A percentile compares a stretch with the other conserved stretches of the same genome.
These are phyloP conservation scores for Peribatodes rhomboidaria DNA, from an alignment of 2,888 invertebrate species.

Conservation along the genomic window DNA sequence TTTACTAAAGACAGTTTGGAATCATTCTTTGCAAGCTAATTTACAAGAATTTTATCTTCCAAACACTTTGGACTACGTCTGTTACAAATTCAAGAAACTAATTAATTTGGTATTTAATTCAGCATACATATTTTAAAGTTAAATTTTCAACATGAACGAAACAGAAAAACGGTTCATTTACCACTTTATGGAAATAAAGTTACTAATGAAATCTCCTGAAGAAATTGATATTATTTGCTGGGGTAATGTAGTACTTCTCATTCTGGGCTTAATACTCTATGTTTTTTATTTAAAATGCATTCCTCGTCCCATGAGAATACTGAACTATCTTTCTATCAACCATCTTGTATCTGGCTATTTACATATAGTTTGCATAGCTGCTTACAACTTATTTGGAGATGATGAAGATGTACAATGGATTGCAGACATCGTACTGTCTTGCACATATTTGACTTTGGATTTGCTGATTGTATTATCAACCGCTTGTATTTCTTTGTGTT, in stretches of 20 bases:
- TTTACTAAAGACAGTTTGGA: not conserved
- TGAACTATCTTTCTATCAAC: slow-evolving; percentile 16
- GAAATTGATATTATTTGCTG: slow-evolving; percentile 8
- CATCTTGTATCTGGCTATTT: slow-evolving; percentile 14
- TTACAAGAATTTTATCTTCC: too few species aligned
- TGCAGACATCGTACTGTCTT: not conserved
- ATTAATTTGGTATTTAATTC: too few species aligned
- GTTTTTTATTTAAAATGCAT: slow-evolving; percentile 5
- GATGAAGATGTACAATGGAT: not conserved
- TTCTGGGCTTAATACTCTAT: slow-evolving; percentile 1
- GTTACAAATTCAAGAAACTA: not conserved
- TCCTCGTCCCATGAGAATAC: slow-evolving; percentile 13
- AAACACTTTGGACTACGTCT: too few species aligned
- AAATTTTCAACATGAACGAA: not conserved
- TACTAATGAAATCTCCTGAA: slow-evolving; percentile 6
- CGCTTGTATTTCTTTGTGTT: slow-evolving; percentile 12
- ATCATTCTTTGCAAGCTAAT: not conserved
- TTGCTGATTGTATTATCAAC: slow-evolving; percentile 13
- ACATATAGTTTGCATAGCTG: slow-evolving; percentile 12
- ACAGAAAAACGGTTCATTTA: not conserved
- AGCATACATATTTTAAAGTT: too few species aligned
- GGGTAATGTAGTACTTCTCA: not conserved
- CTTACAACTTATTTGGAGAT: slow-evolving; percentile 6
- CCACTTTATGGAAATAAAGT: not conserved
- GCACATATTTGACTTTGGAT: slow-evolving; percentile 21